Percentiles rank a stretch among this genome's conserved stretches.
These are phyloP conservation scores for Poecile atricapillus DNA, from an alignment of 2,113 vertebrate species.

Conservation along the genomic window DNA sequence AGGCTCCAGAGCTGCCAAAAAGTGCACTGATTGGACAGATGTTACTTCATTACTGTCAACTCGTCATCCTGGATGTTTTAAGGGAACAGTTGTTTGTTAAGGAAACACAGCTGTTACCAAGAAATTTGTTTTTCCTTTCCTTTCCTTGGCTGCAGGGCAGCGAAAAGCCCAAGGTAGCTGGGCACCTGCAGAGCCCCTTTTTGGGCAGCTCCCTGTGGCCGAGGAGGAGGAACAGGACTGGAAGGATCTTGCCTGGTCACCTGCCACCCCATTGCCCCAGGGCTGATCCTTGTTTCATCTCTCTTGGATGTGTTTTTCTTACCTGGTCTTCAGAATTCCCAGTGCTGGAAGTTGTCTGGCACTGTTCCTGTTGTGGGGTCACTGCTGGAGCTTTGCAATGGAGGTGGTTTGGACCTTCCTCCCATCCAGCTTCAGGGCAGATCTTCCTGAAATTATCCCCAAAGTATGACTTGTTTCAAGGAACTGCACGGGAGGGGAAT, in stretches of 20 bases:
- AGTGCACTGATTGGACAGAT: conserved; percentile 70
- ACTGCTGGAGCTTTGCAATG: background rate
- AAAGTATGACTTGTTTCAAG: background rate
- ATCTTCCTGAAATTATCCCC: background rate
- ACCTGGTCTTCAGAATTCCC: background rate
- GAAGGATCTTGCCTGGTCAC: background rate
- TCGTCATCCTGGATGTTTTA: conserved; percentile 66
- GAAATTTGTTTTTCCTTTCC: conserved; percentile 52
- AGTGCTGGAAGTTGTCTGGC: accelerated
- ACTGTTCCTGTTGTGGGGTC: background rate
- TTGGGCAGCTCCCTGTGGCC: background rate
- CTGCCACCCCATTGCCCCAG: background rate
- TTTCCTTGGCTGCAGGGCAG: conserved; percentile 27
- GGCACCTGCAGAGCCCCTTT: background rate
- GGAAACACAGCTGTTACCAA: conserved; percentile 73
- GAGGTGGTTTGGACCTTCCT: background rate
- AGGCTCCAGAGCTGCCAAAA: conserved; percentile 62
- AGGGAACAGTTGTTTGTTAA: conserved; percentile 74
- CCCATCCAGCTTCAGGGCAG: background rate
- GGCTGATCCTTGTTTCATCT: background rate
- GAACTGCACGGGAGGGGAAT: background rate
- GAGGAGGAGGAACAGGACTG: background rate
- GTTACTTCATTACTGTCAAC: conserved; percentile 70
- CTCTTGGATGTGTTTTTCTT: background rate
- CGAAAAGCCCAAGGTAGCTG: background rate